Base-by-base conservation (phyloP, 2,113 vertebrate species). In the Ophiodon elongatus region DNA sequence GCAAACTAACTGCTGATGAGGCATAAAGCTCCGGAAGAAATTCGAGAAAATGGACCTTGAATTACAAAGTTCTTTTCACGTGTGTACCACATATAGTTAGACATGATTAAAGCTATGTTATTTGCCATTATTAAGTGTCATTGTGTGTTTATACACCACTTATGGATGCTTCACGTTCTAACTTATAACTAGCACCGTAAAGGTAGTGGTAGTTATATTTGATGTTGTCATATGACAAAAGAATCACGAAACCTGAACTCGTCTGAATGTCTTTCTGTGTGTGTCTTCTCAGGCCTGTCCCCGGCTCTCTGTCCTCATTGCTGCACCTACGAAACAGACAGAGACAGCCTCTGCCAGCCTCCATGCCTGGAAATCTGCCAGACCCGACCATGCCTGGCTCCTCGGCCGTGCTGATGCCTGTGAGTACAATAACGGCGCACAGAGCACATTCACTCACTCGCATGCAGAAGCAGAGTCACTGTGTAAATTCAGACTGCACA, bases 291-390 rank as follows among this genome's bases (percentile, higher is more conserved):
- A 99, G 98, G 96, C 98, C 98, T 94, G 97, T 99, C 76, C 98
- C 98, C 87, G 98, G 98, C 95, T 99, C 98, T 87, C 96, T 99
- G 94, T 99, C 98, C 86, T 99, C 98, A 84, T 93, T 99, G 90
- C 94, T 99, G 92, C 98, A 99, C 94, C 97, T 99, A 91, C 96
- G 99, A 94, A 99, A 98, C 96, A 96, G 98, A 96, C 98, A 98
- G 95, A 96, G 97, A 95, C 98, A 99, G 94, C 98, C 98, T 82
- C 97, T 99, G 96, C 97, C 98, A 93, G 98, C 98, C 92, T 99
- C 98, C 91, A 99, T 99, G 98, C 97, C 98, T 29, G 98, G 98
- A 91, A 99, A 97, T n/a, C 96, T 99, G 92, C 98, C 98, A 80
- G 98, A 99, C 93, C 98, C 97, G 0, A 98, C 97, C 76, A 99